phyloP scores from a whole-genome alignment of 2,888 invertebrate species.

The Helobdella robusta region DNA sequence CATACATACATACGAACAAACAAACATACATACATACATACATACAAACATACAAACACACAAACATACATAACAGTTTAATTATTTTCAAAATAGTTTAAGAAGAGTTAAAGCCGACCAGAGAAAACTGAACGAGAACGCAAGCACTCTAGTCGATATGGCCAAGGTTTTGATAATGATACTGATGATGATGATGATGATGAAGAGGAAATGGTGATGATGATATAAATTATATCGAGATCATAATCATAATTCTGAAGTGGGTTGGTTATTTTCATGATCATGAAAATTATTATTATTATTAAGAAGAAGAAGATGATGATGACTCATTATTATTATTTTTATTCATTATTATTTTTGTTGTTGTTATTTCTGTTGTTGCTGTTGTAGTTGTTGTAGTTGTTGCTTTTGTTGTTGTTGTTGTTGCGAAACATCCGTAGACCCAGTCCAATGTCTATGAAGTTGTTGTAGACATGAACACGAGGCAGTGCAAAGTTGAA shows the following conservation, averaged over 20 bases:
- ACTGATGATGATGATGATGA: conserved; percentile 1
- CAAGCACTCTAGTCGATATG: conserved; percentile 97
- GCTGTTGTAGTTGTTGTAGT: background rate
- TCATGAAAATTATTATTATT: conserved; percentile 3
- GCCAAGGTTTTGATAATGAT: conserved; percentile 67
- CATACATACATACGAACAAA: too few relatives aligned
- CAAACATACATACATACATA: conserved; percentile 15
- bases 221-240: too few relatives aligned
- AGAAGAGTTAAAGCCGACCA: conserved; percentile 99
- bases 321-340: too few relatives aligned
- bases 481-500: conserved; percentile 25
- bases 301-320: background rate
- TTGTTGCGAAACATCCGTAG: background rate
- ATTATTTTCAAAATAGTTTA: conserved; percentile 59
- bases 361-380: background rate
- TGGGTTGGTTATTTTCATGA: too few relatives aligned
- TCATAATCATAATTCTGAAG: too few relatives aligned
- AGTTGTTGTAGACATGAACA: conserved; percentile 31
- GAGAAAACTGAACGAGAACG: conserved; percentile 96
- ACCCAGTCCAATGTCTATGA: conserved; percentile 33
- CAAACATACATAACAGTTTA: background rate
- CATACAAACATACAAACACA: conserved; percentile 17
- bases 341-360: background rate
- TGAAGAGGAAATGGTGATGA: background rate
- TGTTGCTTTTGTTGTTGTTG: background rate